These are phyloP conservation scores for Dufourea novaeangliae DNA, from an alignment of 1,140 invertebrate genomes.

Conservation along the genomic window DNA sequence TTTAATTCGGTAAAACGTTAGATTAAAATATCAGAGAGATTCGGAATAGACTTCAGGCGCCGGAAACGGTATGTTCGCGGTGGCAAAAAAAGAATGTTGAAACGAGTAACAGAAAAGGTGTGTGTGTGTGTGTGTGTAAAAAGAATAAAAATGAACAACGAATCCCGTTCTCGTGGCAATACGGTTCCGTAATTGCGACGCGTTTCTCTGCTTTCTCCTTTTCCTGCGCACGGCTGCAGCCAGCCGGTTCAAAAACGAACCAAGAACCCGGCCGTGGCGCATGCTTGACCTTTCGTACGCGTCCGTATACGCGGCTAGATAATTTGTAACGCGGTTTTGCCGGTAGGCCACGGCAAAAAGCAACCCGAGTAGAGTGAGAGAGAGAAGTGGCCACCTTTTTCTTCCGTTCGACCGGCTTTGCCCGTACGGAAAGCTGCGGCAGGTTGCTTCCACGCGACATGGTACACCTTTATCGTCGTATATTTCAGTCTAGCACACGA, in stretches of 20 bases:
- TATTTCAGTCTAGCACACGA: background rate
- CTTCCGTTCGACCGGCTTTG: conserved; percentile 30
- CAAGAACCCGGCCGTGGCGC: conserved; percentile 9
- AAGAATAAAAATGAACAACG: conserved; percentile 7
- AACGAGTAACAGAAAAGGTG: background rate
- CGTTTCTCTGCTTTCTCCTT: conserved; percentile 6
- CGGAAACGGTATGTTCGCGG: background rate
- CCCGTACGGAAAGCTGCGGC: conserved; percentile 32
- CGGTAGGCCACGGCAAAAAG: conserved; percentile 46
- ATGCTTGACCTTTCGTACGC: conserved; percentile 56
- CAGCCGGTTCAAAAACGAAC: conserved; percentile 34
- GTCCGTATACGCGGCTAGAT: conserved; percentile 47
- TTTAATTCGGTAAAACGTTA: no score
- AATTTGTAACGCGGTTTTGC: conserved; percentile 68
- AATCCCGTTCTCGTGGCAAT: conserved; percentile 33
- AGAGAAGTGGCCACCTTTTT: conserved; percentile 26
- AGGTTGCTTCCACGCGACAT: background rate
- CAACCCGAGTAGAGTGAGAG: conserved; percentile 22
- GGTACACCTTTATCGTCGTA: conserved; percentile 1
- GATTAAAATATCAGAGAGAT: no score
- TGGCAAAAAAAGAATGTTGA: background rate
- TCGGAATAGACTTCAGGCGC: no score
- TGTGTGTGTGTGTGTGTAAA: background rate
- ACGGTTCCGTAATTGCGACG: conserved; percentile 35
- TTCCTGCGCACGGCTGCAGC: background rate